Conservation (phyloP, 2,113 vertebrate genomes). For the Brachyhypopomus occidentalis region DNA sequence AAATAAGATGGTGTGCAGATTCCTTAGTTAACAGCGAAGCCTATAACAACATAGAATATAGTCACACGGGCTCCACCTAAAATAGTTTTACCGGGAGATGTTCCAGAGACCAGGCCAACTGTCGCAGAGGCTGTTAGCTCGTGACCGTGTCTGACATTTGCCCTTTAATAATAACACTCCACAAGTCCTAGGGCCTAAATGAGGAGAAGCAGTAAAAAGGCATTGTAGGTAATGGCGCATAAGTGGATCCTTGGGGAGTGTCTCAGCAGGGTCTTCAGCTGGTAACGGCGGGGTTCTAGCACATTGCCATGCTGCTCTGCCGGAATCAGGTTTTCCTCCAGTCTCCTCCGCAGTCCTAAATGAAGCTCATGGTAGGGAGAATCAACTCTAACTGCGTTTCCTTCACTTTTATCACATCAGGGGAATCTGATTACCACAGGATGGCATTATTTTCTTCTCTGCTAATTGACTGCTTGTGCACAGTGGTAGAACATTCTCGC, state of each 20-base stretch:
- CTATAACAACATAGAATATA: too few species aligned
- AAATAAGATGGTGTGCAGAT: too few species aligned
- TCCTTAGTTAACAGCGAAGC: too few species aligned
- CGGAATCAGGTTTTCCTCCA: background rate
- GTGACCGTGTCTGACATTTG: background rate
- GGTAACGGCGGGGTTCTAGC: background rate
- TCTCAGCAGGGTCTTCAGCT: background rate
- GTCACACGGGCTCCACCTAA: background rate
- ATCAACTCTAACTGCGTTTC: conserved; percentile 41
- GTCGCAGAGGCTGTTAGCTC: background rate
- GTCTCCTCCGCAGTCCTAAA: conserved; percentile 13
- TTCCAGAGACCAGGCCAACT: background rate
- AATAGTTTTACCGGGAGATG: too few species aligned
- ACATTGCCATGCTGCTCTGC: background rate
- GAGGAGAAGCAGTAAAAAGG: background rate
- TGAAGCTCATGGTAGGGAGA: conserved; percentile 32
- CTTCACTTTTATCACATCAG: conserved; percentile 30
- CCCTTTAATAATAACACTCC: background rate
- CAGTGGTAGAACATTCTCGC: conserved; percentile 8
- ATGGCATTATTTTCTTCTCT: conserved; percentile 27
- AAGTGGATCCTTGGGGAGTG: conserved; percentile 4
- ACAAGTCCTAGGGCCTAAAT: background rate
- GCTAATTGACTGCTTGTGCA: conserved; percentile 29
- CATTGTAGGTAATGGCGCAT: background rate
- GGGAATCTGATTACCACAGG: conserved; percentile 23